These are phyloP conservation scores for Acrossocheilus fasciatus DNA, from an alignment of 2,797 vertebrate species.

Conservation along the genomic window DNA sequence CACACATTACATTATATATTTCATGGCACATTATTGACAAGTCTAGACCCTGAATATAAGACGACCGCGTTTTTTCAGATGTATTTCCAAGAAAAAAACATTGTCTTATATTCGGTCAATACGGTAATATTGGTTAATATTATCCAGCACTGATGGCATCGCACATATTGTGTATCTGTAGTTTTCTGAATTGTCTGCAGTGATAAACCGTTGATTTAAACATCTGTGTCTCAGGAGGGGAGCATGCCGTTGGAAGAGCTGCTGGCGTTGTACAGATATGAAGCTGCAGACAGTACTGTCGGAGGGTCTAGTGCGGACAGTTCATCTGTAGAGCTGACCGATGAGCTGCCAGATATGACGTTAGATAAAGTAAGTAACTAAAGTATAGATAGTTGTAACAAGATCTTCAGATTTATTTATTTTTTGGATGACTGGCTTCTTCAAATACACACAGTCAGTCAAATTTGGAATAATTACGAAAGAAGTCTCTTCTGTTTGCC, in stretches of 20 bases:
- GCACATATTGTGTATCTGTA: neutral
- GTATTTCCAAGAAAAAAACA: too few species aligned
- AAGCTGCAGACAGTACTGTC: conserved; percentile 78
- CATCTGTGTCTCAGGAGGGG: conserved; percentile 78
- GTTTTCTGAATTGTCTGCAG: neutral
- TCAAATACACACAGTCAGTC: neutral
- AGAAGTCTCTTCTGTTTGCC: neutral
- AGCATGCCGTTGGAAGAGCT: conserved; percentile 89
- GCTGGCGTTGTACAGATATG: conserved; percentile 87
- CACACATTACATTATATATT: too few species aligned
- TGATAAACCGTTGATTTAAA: neutral
- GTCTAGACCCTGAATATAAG: too few species aligned
- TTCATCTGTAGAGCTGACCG: conserved; percentile 87
- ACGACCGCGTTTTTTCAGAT: too few species aligned
- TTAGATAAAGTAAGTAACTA: conserved; percentile 84
- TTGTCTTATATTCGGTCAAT: too few species aligned
- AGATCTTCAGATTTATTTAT: neutral
- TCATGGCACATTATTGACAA: too few species aligned
- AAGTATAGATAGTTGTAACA: neutral
- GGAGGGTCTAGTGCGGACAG: conserved; percentile 81
- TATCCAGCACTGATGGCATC: neutral
- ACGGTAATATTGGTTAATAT: neutral
- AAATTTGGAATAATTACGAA: neutral
- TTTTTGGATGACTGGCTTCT: neutral
- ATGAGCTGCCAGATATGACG: conserved; percentile 90